These are phyloP conservation scores for Trichosurus vulpecula DNA, from an alignment of 2,797 vertebrate genomes.

Conservation along the genomic window DNA sequence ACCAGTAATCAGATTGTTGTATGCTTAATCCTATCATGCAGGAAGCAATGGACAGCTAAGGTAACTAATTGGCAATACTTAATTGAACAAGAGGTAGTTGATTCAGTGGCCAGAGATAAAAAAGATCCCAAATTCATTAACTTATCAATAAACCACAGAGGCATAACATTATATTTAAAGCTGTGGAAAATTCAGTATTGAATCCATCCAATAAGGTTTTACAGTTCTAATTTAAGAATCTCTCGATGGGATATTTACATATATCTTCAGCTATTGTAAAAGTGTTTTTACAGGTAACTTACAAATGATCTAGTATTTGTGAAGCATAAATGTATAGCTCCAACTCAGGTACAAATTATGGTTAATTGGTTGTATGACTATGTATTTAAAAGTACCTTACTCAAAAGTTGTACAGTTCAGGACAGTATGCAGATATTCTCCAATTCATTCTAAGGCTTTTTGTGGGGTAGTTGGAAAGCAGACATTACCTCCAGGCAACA, in stretches of 20 bases:
- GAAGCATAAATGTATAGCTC: conserved; percentile 42
- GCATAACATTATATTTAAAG: conserved; percentile 58
- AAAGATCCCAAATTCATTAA: neutral
- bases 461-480: neutral
- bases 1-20: conserved; percentile 34
- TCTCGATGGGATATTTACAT: conserved; percentile 42
- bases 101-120: conserved; percentile 10
- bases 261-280: conserved; percentile 55
- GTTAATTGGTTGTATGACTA: conserved; percentile 30
- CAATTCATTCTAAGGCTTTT: conserved; percentile 46
- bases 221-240: conserved; percentile 49
- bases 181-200: conserved; percentile 51
- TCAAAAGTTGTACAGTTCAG: conserved; percentile 1
- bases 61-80: conserved; percentile 24
- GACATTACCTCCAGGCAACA: neutral
- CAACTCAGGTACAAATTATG: conserved; percentile 1
- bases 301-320: conserved; percentile 51
- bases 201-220: conserved; percentile 67
- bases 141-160: conserved; percentile 41
- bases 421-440: neutral
- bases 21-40: conserved; percentile 21
- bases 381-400: conserved; percentile 56
- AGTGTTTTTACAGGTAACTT: conserved; percentile 64
- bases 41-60: conserved; percentile 6
- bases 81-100: neutral